phyloP scores from a whole-genome alignment of 2,888 invertebrate species.

The Sminthurinus aureus region DNA sequence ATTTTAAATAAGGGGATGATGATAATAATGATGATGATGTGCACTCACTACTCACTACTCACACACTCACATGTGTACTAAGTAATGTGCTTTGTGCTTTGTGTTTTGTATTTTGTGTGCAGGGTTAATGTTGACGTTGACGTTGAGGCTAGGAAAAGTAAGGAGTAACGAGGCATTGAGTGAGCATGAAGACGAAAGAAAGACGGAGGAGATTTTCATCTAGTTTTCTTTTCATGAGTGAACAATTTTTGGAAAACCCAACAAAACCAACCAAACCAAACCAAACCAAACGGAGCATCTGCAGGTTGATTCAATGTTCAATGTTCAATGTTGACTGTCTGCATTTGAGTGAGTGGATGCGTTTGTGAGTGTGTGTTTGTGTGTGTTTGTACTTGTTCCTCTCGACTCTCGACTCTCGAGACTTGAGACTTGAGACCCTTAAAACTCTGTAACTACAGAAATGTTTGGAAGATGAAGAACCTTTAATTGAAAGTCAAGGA shows the following conservation, averaged over 20 bases:
- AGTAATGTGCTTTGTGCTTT: no score
- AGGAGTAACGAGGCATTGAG: slow-evolving; percentile 39
- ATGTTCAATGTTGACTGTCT: slow-evolving; percentile 10
- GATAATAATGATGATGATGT: background rate
- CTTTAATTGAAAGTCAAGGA: slow-evolving; percentile 42
- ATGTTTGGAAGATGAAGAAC: slow-evolving; percentile 39
- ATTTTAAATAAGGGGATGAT: background rate
- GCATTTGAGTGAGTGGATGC: background rate
- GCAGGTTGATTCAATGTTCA: no score
- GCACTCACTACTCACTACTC: no score
- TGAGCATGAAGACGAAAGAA: slow-evolving; percentile 26
- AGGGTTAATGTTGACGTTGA: no score
- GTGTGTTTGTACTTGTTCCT: slow-evolving; percentile 27
- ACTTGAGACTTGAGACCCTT: slow-evolving; percentile 34
- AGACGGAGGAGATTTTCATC: slow-evolving; percentile 25
- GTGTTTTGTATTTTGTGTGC: no score
- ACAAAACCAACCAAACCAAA: no score
- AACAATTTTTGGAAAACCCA: slow-evolving; percentile 31
- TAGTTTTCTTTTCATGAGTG: slow-evolving; percentile 37
- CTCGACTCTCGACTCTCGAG: slow-evolving; percentile 13
- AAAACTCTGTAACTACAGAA: slow-evolving; percentile 17
- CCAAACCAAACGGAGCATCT: slow-evolving; percentile 21
- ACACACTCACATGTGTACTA: no score
- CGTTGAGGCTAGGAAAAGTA: slow-evolving; percentile 24
- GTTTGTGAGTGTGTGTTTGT: slow-evolving; percentile 21